A percentile compares a stretch with the other conserved stretches of the same genome.
Evolutionary conservation across 1,140 invertebrate genomes (phyloP).

Genomic region (Drosophila ficusphila): DNA sequence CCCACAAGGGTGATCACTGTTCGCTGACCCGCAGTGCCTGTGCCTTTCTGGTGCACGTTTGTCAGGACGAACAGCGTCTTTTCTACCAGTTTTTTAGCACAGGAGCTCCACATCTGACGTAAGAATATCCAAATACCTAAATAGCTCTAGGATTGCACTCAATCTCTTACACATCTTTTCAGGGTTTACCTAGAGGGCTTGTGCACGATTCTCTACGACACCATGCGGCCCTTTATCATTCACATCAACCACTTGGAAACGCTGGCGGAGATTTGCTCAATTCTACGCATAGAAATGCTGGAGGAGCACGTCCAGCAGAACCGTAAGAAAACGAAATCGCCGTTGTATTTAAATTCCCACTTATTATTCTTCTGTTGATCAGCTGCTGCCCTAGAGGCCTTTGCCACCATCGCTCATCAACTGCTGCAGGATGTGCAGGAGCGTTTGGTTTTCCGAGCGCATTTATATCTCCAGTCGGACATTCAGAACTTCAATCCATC

Average conservation of each 20-base stretch:
- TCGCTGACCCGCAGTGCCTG: conserved; percentile 94
- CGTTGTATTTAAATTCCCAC: not conserved
- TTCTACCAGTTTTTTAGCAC: conserved; percentile 95
- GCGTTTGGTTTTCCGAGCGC: conserved; percentile 96
- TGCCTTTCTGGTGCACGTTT: conserved; percentile 95
- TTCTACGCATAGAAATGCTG: conserved; percentile 96
- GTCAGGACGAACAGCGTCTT: conserved; percentile 95
- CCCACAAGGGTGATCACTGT: conserved; percentile 93
- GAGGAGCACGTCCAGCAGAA: conserved; percentile 96
- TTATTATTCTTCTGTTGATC: not conserved
- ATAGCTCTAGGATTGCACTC: not conserved
- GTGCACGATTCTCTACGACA: conserved; percentile 96
- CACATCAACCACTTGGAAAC: conserved; percentile 99
- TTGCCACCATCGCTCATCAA: conserved; percentile 93
- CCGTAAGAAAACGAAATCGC: conserved; percentile 85
- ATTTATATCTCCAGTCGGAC: conserved; percentile 96
- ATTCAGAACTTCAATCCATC: conserved; percentile 95
- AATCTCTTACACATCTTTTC: conserved; percentile 20
- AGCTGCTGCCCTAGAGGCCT: conserved; percentile 90
- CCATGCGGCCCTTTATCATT: conserved; percentile 96
- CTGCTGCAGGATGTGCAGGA: conserved; percentile 98
- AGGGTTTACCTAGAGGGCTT: conserved; percentile 92
- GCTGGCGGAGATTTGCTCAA: conserved; percentile 97
- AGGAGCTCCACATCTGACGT: conserved; percentile 88
- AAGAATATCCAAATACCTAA: conserved; percentile 64